Evolutionary conservation across 2,113 vertebrate genomes (phyloP).

Genomic region (Tetrax tetrax): DNA sequence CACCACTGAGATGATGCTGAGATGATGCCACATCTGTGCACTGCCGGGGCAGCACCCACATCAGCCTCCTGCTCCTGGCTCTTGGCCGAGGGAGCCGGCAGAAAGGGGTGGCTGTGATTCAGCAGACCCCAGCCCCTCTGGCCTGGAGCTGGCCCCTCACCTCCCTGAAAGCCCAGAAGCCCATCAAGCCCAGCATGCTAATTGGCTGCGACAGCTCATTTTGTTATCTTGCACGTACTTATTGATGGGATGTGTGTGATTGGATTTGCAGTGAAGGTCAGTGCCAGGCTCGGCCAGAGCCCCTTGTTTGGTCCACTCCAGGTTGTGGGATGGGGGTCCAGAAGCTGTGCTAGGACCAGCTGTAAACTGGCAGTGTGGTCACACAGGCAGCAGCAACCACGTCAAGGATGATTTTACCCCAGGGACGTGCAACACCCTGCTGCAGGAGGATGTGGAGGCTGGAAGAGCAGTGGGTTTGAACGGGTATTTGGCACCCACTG

Average conservation of each 20-base stretch:
- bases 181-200: constrained; percentile 1
- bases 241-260: constrained; percentile 9
- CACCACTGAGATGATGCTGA: not conserved
- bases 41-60: not conserved
- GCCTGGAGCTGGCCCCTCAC: not conserved
- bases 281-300: not conserved
- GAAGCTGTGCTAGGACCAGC: not conserved
- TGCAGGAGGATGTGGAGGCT: not conserved
- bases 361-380: accelerated
- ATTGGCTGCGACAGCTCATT: constrained; percentile 55
- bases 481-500: not conserved
- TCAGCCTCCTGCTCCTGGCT: not conserved
- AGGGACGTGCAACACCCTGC: not conserved
- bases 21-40: not conserved
- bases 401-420: not conserved
- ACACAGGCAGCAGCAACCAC: not conserved
- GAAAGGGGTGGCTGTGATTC: not conserved
- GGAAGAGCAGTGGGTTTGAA: not conserved
- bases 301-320: not conserved
- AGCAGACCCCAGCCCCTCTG: not conserved
- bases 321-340: not conserved
- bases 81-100: not conserved
- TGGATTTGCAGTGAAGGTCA: not conserved
- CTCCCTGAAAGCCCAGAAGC: not conserved
- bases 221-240: not conserved